phyloP scores from a whole-genome alignment of 1,140 invertebrate genomes.

The Hylaeus anthracinus region DNA sequence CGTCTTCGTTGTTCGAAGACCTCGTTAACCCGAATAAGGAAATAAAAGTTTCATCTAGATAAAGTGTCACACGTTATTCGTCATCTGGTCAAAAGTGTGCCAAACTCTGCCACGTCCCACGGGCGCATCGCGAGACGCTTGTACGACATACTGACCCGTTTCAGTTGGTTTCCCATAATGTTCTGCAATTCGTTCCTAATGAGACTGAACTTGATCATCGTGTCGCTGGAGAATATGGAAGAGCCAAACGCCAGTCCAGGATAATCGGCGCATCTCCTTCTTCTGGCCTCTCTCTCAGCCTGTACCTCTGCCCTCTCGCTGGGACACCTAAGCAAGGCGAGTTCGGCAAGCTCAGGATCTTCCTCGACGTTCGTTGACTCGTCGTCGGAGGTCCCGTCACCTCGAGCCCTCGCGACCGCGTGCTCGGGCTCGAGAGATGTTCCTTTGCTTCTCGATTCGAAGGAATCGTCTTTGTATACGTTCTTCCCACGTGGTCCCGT shows the following conservation, averaged over 20 bases:
- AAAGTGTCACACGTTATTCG: too few species aligned
- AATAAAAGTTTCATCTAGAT: too few species aligned
- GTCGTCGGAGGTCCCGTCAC: slow-evolving; percentile 81
- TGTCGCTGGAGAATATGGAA: slow-evolving; percentile 97
- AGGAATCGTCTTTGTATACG: neutral
- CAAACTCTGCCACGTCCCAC: neutral
- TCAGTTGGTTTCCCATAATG: slow-evolving; percentile 97
- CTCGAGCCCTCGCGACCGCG: slow-evolving; percentile 81
- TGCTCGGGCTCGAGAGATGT: slow-evolving; percentile 74
- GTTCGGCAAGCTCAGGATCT: slow-evolving; percentile 89
- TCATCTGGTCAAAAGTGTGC: too few species aligned
- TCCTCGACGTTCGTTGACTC: slow-evolving; percentile 81
- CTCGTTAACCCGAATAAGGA: too few species aligned
- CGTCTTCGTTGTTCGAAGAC: too few species aligned
- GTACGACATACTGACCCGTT: slow-evolving; percentile 90
- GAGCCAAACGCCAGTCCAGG: slow-evolving; percentile 94
- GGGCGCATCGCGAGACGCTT: slow-evolving; percentile 28
- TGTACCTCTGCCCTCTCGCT: slow-evolving; percentile 93
- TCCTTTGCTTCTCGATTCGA: slow-evolving; percentile 49
- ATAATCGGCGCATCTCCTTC: slow-evolving; percentile 93
- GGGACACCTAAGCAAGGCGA: slow-evolving; percentile 91
- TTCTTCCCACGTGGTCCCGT: slow-evolving; percentile 25
- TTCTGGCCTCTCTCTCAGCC: slow-evolving; percentile 89
- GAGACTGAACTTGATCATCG: slow-evolving; percentile 98
- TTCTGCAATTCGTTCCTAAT: slow-evolving; percentile 98